Conservation (phyloP, 1,140 invertebrate genomes). For the Cyclina sinensis region DNA sequence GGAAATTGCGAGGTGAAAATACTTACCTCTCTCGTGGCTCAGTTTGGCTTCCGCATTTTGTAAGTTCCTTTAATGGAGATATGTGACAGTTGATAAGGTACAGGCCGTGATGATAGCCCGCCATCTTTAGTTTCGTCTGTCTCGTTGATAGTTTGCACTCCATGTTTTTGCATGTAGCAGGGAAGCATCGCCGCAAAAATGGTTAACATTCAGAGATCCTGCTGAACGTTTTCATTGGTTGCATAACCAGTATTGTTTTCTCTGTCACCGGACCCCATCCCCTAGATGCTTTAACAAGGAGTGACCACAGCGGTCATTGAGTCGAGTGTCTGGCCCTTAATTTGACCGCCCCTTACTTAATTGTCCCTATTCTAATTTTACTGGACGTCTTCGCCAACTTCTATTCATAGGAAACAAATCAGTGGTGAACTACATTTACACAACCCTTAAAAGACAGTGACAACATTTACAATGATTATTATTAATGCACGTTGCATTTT, state of each 20-base stretch:
- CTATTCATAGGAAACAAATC: not conserved
- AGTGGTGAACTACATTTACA: not conserved
- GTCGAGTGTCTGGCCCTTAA: not conserved
- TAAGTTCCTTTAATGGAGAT: too few species aligned
- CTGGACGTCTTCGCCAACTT: not conserved
- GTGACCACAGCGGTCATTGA: not conserved
- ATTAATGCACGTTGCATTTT: slow-evolving; percentile 31
- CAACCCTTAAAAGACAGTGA: not conserved
- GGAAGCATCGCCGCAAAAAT: not conserved
- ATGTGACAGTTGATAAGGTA: too few species aligned
- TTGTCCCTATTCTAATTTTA: slow-evolving; percentile 1
- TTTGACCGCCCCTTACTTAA: slow-evolving; percentile 9
- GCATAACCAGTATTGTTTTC: not conserved
- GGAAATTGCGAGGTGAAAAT: too few species aligned
- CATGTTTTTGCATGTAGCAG: too few species aligned
- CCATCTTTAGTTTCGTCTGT: too few species aligned
- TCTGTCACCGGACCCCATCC: not conserved
- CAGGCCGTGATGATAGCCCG: too few species aligned
- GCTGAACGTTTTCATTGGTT: not conserved
- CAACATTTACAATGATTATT: slow-evolving; percentile 13
- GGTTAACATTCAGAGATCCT: not conserved
- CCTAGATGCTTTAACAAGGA: not conserved
- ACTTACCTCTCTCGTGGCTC: too few species aligned
- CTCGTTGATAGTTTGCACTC: too few species aligned
- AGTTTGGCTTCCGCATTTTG: too few species aligned